Evolutionary conservation across 2,797 vertebrate species (phyloP).

Genomic region (Capromys pilorides): DNA sequence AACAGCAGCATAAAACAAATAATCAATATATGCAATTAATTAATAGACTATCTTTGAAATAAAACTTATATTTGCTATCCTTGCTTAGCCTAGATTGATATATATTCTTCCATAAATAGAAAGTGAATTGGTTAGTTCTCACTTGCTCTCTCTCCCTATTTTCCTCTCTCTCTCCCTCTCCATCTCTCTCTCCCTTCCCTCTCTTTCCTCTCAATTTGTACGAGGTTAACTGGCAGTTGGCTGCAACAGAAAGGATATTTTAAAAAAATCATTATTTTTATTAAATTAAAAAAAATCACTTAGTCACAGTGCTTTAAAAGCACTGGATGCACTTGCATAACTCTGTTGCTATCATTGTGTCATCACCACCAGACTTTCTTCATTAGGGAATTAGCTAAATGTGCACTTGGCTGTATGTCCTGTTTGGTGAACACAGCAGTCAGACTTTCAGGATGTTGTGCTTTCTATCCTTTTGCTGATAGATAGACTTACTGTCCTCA

Average conservation of each 20-base stretch:
- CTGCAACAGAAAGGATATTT: conserved; percentile 40
- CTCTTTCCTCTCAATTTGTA: not conserved
- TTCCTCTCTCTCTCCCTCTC: not conserved
- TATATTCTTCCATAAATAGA: not conserved
- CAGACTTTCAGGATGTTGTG: conserved; percentile 61
- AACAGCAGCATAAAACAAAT: not conserved
- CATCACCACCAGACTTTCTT: conserved; percentile 46
- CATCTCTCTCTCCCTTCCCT: too few relatives aligned
- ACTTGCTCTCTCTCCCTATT: too few relatives aligned
- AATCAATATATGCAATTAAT: not conserved
- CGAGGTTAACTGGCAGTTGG: conserved; percentile 27
- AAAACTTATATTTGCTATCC: not conserved
- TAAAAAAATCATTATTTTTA: conserved; percentile 63
- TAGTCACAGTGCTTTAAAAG: conserved; percentile 36
- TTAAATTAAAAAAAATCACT: conserved; percentile 59
- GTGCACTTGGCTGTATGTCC: conserved; percentile 60
- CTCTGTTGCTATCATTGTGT: conserved; percentile 54
- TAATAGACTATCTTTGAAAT: not conserved
- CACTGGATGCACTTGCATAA: not conserved
- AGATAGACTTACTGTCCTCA: conserved; percentile 67
- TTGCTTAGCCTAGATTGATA: not conserved
- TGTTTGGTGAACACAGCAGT: conserved; percentile 44
- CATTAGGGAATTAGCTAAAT: conserved; percentile 62
- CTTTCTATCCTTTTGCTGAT: conserved; percentile 63
- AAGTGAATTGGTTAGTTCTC: not conserved